Conservation (phyloP, 2,113 vertebrate genomes). For the Motacilla alba region DNA sequence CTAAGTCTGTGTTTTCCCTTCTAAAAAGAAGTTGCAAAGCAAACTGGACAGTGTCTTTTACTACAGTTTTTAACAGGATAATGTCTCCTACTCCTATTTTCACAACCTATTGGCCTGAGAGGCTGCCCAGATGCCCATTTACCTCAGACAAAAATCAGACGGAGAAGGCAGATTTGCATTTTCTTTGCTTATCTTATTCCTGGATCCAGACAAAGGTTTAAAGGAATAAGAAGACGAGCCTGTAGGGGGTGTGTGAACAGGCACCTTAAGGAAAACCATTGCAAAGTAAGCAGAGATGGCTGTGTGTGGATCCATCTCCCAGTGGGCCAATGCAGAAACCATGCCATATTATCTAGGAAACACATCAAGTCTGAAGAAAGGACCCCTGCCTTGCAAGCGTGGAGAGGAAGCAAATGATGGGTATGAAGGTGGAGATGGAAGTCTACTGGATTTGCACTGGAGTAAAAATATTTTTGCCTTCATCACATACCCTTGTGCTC, state of each 20-base stretch:
- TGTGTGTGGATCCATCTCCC: neutral
- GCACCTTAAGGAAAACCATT: neutral
- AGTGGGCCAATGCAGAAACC: neutral
- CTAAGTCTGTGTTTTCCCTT: neutral
- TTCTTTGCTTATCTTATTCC: neutral
- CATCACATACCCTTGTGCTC: neutral
- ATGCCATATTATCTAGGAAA: neutral
- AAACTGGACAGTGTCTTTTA: neutral
- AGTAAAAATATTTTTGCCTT: neutral
- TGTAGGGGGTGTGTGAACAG: neutral
- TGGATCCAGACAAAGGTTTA: neutral
- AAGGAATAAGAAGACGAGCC: neutral
- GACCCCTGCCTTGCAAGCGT: accelerated
- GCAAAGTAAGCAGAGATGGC: neutral
- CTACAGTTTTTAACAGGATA: neutral
- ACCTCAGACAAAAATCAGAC: neutral
- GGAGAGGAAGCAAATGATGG: neutral
- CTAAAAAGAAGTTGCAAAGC: neutral
- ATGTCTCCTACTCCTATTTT: neutral
- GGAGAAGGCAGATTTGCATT: neutral
- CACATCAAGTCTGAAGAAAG: neutral
- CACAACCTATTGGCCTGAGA: neutral
- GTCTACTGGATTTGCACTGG: neutral
- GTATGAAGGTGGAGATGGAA: neutral
- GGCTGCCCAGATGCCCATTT: neutral